Evolutionary conservation across 2,888 invertebrate genomes (phyloP).

Genomic region (Charanyca ferruginea): DNA sequence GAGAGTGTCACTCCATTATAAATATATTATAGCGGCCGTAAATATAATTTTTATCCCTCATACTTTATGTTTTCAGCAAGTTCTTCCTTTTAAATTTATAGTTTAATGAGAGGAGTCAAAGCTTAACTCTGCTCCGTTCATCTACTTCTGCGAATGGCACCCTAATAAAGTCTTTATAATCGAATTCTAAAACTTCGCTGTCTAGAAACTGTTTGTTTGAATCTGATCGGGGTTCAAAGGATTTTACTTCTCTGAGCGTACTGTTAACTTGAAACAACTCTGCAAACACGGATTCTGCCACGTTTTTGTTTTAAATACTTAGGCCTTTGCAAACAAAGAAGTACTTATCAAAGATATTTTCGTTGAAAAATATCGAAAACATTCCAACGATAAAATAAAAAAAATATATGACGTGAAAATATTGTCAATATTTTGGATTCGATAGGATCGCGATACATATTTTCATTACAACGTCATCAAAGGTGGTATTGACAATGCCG

Average conservation of each 20-base stretch:
- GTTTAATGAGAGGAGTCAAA: slow-evolving; percentile 13
- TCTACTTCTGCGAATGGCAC: not conserved
- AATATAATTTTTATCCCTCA: no score
- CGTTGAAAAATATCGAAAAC: not conserved
- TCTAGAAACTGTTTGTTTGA: slow-evolving; percentile 21
- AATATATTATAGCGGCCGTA: no score
- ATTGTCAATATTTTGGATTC: no score
- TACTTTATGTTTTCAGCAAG: no score
- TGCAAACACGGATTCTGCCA: not conserved
- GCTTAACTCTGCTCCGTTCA: slow-evolving; percentile 4
- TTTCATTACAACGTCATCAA: no score
- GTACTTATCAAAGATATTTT: not conserved
- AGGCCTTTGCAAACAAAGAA: not conserved
- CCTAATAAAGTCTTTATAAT: slow-evolving; percentile 4
- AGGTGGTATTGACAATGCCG: no score
- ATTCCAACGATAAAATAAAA: no score
- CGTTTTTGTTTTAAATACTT: not conserved
- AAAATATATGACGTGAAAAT: no score
- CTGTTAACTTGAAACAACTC: slow-evolving; percentile 2
- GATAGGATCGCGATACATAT: no score
- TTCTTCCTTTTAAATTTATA: slow-evolving; percentile 20
- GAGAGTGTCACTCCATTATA: no score
- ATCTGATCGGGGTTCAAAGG: slow-evolving; percentile 12
- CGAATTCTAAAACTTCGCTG: slow-evolving; percentile 31
- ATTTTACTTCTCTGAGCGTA: slow-evolving; percentile 10